These are phyloP conservation scores for Cartodere bifasciata DNA, from an alignment of 2,888 invertebrate genomes.

Conservation along the genomic window DNA sequence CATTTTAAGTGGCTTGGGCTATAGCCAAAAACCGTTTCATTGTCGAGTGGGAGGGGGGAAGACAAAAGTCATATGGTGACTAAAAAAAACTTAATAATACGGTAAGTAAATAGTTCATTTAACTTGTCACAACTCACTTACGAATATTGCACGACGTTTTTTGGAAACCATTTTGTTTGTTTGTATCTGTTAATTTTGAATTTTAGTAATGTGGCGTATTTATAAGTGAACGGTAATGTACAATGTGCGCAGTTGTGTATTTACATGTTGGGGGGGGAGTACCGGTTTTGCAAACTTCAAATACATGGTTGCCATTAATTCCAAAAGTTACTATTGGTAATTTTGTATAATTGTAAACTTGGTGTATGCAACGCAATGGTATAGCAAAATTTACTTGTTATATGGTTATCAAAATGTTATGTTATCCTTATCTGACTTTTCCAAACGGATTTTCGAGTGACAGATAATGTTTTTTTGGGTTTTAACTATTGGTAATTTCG, in stretches of 20 bases:
- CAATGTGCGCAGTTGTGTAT: slow-evolving; percentile 12
- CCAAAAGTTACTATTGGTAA: too few relatives aligned
- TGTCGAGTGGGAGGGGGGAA: slow-evolving; percentile 36
- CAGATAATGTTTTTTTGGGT: too few relatives aligned
- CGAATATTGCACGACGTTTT: slow-evolving; percentile 24
- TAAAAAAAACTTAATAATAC: slow-evolving; percentile 33
- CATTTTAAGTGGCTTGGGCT: slow-evolving; percentile 28
- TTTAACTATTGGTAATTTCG: too few relatives aligned
- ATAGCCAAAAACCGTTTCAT: slow-evolving; percentile 31
- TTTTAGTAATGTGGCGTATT: slow-evolving; percentile 11
- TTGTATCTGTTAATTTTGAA: slow-evolving; percentile 11
- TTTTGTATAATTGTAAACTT: too few relatives aligned
- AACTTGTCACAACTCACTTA: slow-evolving; percentile 13
- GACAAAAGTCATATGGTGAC: slow-evolving; percentile 36
- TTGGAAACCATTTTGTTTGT: slow-evolving; percentile 21
- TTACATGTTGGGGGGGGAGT: slow-evolving; percentile 13
- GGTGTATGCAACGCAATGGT: too few relatives aligned
- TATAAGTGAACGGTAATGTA: slow-evolving; percentile 10
- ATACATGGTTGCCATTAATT: too few relatives aligned
- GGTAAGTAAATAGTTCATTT: slow-evolving; percentile 16
- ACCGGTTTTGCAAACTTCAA: slow-evolving; percentile 14
- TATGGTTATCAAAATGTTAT: too few relatives aligned
- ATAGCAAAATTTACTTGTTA: too few relatives aligned
- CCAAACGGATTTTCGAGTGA: too few relatives aligned
- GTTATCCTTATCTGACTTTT: too few relatives aligned